Base-by-base conservation (phyloP, 1,140 invertebrate genomes). In the Caenorhabditis inopinata region DNA sequence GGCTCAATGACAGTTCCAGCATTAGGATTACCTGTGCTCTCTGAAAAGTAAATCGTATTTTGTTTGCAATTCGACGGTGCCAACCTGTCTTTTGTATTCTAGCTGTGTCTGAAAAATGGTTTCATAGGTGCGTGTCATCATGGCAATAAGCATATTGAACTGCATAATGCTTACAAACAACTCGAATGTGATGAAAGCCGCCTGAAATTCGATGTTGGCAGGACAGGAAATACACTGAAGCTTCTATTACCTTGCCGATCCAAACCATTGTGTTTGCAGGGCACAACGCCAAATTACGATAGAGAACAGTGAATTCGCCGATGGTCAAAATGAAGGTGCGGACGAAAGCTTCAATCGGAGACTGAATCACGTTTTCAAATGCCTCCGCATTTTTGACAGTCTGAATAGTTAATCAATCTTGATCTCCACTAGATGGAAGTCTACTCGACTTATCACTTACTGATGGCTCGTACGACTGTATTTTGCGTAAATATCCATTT, bases 101-200 rank as follows among this genome's bases (percentile, higher is more conserved):
- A 97, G 97, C 84, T 95, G 92, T 2, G 96, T 96, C 89, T 96
- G 95, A 2, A 95, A 95, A 84, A 98, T 97, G 89, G 91, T 86
- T 89, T 97, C 95, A 89, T 99, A 98, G 23, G 96, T 98, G 89
- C 98, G 97, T 1, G 96, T 96, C 96, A 99, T 98, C 96, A 98
- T 98, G 84, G 96, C 96, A 86, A 99, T 98, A 87, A 99, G 91
- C 94, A 99, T 96, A 91, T 99, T 98, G 16, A 99, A 94, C 76
- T 98, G 90, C 11, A 98, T 90, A 83, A 98, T 93, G 0, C 94
- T 94, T 23, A 98, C 96, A 85, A 98, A 94, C 73, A 93, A 94
- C 95, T 98, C 97, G 90, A 96, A 98, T 1, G 97, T 90, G 16
- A 97, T 93, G 90, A 97, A 98, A 23, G 96, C 90, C 29, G 94